Percentiles rank a stretch among this genome's conserved stretches.
Conservation (phyloP, 2,113 vertebrate genomes). For the Solea solea region DNA sequence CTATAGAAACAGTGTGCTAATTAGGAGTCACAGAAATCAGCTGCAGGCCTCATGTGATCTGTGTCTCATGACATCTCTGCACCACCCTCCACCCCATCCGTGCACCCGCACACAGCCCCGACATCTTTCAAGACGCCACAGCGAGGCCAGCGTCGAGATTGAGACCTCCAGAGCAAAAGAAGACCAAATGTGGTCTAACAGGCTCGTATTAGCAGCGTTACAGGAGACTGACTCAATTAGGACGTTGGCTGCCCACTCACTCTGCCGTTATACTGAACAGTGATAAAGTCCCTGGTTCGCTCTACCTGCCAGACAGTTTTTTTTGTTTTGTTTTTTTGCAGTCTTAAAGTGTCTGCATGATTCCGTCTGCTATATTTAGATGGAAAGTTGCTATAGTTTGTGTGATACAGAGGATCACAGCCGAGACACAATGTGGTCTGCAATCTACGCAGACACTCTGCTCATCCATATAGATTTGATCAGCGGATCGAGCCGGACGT, state of each 20-base stretch:
- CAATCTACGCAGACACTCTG: not conserved
- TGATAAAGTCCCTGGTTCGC: conserved; percentile 31
- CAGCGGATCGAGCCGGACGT: conserved; percentile 14
- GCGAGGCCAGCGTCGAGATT: conserved; percentile 12
- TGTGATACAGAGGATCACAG: conserved; percentile 8
- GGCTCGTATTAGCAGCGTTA: conserved; percentile 30
- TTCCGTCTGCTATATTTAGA: conserved; percentile 34
- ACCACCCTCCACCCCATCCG: conserved; percentile 1
- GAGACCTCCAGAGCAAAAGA: conserved; percentile 6
- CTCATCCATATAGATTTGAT: conserved; percentile 21
- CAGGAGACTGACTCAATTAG: conserved; percentile 51
- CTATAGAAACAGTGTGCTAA: conserved; percentile 45
- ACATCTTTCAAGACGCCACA: conserved; percentile 20
- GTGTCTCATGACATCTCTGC: conserved; percentile 46
- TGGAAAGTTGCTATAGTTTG: not conserved
- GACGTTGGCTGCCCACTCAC: conserved; percentile 25
- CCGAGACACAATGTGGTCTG: conserved; percentile 2
- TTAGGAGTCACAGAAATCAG: conserved; percentile 51
- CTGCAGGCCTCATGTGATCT: conserved; percentile 53
- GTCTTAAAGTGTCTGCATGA: conserved; percentile 36
- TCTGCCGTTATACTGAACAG: conserved; percentile 55
- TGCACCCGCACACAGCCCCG: not conserved
- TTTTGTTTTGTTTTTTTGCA: conserved; percentile 2
- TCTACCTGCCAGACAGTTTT: conserved; percentile 18
- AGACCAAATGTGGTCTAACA: conserved; percentile 28